Evolutionary conservation across 2,797 vertebrate species (phyloP).

Genomic region (Eidolon dupreanum): DNA sequence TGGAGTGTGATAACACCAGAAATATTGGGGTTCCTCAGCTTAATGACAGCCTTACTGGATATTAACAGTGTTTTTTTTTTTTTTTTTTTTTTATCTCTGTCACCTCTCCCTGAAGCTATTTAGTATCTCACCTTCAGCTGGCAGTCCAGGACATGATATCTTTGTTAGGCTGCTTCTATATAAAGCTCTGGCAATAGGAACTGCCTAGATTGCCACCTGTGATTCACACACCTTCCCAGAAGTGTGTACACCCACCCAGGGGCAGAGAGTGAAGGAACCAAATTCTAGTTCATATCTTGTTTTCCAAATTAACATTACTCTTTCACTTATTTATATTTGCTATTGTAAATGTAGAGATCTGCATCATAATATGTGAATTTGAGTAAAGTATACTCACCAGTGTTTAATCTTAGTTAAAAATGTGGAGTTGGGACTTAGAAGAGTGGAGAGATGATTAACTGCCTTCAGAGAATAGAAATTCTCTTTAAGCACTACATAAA

Average conservation of each 20-base stretch:
- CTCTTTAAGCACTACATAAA: not conserved
- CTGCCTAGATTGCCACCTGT: conserved; percentile 56
- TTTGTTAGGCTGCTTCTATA: conserved; percentile 69
- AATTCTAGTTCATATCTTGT: conserved; percentile 34
- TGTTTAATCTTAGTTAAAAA: conserved; percentile 40
- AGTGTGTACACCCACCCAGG: conserved; percentile 44
- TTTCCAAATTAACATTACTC: conserved; percentile 22
- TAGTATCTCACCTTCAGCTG: conserved; percentile 67
- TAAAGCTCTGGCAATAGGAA: conserved; percentile 68
- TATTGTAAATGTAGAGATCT: conserved; percentile 10
- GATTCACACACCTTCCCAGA: conserved; percentile 59
- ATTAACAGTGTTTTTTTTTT: conserved; percentile 43
- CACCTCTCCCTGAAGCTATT: conserved; percentile 27
- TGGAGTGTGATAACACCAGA: not conserved
- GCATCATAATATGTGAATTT: not conserved
- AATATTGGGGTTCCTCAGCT: not conserved
- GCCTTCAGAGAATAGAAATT: conserved; percentile 37
- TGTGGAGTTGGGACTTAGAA: not conserved
- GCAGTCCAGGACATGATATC: conserved; percentile 61
- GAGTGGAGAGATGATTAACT: not conserved
- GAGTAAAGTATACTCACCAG: not conserved
- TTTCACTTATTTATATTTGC: conserved; percentile 9
- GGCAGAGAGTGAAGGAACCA: conserved; percentile 53
- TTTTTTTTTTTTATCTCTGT: conserved; percentile 32
- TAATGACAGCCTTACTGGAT: conserved; percentile 28